A percentile compares a stretch with the other conserved stretches of the same genome.
phyloP scores from a whole-genome alignment of 2,113 vertebrate genomes.

The Phaethornis superciliosus region DNA sequence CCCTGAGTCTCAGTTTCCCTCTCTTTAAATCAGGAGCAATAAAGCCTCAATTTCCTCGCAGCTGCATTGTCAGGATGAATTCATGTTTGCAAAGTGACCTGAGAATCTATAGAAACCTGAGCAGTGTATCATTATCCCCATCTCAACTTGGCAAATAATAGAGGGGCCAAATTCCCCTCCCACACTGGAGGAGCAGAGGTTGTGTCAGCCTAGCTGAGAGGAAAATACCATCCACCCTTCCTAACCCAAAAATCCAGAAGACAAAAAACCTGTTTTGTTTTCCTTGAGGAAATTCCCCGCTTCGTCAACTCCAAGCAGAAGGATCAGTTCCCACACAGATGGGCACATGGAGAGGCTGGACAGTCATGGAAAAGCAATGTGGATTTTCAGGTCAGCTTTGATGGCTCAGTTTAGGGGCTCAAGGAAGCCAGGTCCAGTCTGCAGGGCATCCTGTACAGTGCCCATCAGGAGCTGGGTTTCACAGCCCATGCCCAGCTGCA shows the following conservation, averaged over 20 bases:
- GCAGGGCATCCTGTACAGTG: neutral
- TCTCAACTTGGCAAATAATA: slow-evolving; percentile 25
- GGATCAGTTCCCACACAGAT: neutral
- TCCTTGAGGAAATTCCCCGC: neutral
- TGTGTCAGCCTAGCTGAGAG: slow-evolving; percentile 2
- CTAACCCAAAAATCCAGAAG: neutral
- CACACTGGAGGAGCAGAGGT: neutral
- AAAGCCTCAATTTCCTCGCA: slow-evolving; percentile 4
- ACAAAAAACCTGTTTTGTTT: neutral
- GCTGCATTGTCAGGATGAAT: slow-evolving; percentile 33
- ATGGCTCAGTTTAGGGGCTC: neutral
- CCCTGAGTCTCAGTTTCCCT: neutral
- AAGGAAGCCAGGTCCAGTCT: neutral
- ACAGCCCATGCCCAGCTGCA: neutral
- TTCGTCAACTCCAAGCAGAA: neutral
- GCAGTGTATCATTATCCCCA: slow-evolving; percentile 10
- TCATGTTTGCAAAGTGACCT: slow-evolving; percentile 54
- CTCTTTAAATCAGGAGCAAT: neutral
- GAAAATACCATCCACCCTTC: slow-evolving; percentile 29
- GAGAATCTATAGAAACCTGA: slow-evolving; percentile 26
- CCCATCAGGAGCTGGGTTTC: fast-evolving
- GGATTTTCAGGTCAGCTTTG: neutral
- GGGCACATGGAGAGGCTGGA: neutral
- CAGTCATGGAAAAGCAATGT: neutral
- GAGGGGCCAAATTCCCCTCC: slow-evolving; percentile 40